Evolutionary conservation across 1,140 invertebrate species (phyloP).

Genomic region (Nebria ingens): DNA sequence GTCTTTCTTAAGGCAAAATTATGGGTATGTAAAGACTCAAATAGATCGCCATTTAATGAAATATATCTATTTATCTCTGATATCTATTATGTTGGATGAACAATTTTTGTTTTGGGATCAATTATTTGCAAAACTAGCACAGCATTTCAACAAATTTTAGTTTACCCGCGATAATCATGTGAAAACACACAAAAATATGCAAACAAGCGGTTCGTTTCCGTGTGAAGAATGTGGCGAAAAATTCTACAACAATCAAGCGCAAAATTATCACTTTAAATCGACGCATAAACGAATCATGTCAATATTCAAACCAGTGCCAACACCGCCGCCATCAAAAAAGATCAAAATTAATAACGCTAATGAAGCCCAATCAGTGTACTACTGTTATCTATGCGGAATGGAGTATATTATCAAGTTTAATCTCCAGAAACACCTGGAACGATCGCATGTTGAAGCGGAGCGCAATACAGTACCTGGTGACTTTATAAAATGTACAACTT

Average conservation of each 20-base stretch:
- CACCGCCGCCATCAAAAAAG: constrained; percentile 46
- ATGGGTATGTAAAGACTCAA: constrained; percentile 8
- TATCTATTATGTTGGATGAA: too few species aligned
- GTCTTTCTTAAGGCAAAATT: constrained; percentile 14
- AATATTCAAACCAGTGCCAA: constrained; percentile 40
- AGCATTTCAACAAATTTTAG: constrained; percentile 32
- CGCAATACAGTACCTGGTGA: constrained; percentile 41
- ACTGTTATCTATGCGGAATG: constrained; percentile 56
- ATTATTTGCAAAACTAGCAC: constrained; percentile 5
- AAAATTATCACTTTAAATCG: constrained; percentile 51
- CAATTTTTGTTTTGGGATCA: too few species aligned
- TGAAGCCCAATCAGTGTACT: constrained; percentile 48
- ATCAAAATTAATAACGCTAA: constrained; percentile 45
- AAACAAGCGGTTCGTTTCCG: constrained; percentile 35
- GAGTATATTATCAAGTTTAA: constrained; percentile 60
- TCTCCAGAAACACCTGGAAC: constrained; percentile 50
- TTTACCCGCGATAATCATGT: constrained; percentile 49
- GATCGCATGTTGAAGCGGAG: constrained; percentile 46
- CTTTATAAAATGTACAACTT: constrained; percentile 50
- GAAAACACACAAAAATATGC: constrained; percentile 33
- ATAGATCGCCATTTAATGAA: too few species aligned
- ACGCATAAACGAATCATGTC: constrained; percentile 47
- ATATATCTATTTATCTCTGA: too few species aligned
- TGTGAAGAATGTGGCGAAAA: constrained; percentile 47
- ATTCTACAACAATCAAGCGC: constrained; percentile 48